These are phyloP conservation scores for Anarsia innoxiella DNA, from an alignment of 2,888 invertebrate species.

Conservation along the genomic window DNA sequence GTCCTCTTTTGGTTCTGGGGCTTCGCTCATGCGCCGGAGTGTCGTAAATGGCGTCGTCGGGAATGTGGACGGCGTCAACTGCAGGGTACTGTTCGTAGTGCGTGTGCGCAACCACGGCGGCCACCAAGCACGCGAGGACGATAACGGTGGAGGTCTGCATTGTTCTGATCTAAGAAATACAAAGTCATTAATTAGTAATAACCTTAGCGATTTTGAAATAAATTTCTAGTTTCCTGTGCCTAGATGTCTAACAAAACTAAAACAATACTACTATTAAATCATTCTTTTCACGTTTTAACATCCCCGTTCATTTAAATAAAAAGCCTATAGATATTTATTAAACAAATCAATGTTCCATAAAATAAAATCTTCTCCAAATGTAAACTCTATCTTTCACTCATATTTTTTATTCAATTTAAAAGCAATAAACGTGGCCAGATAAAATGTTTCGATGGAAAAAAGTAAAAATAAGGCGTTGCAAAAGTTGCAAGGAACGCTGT, in stretches of 20 bases:
- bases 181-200: background rate
- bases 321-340: no score
- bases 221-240: no score
- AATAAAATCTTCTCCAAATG: slow-evolving; percentile 6
- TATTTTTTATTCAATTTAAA: slow-evolving; percentile 16
- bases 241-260: background rate
- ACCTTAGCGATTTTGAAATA: no score
- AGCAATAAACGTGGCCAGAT: slow-evolving; percentile 29
- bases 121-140: slow-evolving; percentile 54
- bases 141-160: slow-evolving; percentile 62
- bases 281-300: no score
- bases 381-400: slow-evolving; percentile 4
- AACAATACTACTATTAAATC: no score
- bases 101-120: slow-evolving; percentile 41
- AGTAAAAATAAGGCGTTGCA: slow-evolving; percentile 40
- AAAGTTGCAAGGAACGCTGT: slow-evolving; percentile 44
- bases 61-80: slow-evolving; percentile 25
- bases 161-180: slow-evolving; percentile 34
- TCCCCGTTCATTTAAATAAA: no score
- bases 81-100: slow-evolving; percentile 34
- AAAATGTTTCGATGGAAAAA: slow-evolving; percentile 34
- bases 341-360: no score
- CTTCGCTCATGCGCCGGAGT: slow-evolving; percentile 49
- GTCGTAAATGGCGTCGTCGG: slow-evolving; percentile 32
- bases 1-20: slow-evolving; percentile 55